These are phyloP conservation scores for Limnephilus lunatus DNA, from an alignment of 2,888 invertebrate genomes.

Conservation along the genomic window DNA sequence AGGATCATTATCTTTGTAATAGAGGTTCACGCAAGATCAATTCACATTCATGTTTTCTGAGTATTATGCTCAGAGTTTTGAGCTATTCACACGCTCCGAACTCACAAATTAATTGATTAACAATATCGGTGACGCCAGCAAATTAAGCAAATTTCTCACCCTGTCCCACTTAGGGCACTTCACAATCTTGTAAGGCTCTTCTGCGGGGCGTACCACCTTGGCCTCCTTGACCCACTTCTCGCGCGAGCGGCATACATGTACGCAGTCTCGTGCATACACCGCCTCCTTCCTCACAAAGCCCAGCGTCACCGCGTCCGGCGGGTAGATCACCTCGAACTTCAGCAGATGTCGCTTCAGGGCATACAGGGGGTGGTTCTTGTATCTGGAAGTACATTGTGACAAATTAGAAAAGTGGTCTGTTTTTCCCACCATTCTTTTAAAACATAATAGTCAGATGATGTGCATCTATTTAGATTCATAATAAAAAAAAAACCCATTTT, in stretches of 20 bases:
- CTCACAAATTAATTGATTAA: no score
- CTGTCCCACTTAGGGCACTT: constrained; percentile 93
- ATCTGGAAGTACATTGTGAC: constrained; percentile 74
- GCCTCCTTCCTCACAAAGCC: constrained; percentile 93
- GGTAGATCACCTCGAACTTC: constrained; percentile 97
- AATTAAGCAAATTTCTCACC: no score
- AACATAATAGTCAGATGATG: no score
- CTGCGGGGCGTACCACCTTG: constrained; percentile 89
- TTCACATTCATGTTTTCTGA: no score
- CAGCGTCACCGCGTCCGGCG: constrained; percentile 88
- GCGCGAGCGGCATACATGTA: constrained; percentile 89
- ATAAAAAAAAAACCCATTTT: no score
- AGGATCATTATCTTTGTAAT: no score
- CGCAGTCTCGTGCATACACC: constrained; percentile 92
- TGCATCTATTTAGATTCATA: no score
- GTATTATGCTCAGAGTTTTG: no score
- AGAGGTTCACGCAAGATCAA: no score
- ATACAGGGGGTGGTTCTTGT: constrained; percentile 96
- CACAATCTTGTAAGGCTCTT: constrained; percentile 95
- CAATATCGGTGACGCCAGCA: no score
- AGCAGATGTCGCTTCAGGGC: constrained; percentile 92
- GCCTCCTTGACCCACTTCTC: constrained; percentile 97
- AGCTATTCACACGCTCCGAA: no score
- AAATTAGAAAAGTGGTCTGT: neutral
- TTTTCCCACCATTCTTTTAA: no score